Percentiles rank a stretch among this genome's conserved stretches.
Evolutionary conservation across 2,797 vertebrate genomes (phyloP).

Genomic region (Synanceia verrucosa): DNA sequence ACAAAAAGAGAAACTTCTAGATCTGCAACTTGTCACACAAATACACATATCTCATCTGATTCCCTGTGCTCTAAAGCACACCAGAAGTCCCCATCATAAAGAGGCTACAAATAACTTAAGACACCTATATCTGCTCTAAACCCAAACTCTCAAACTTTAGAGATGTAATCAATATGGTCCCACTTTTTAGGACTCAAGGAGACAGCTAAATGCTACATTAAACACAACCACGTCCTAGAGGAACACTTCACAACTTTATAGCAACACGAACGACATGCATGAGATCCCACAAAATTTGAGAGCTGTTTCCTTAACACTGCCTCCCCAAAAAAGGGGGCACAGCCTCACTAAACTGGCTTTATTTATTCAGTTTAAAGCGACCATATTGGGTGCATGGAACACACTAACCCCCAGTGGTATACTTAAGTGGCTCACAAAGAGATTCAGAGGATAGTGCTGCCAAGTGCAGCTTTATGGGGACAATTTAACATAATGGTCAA

Average conservation of each 20-base stretch:
- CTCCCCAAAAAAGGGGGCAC: conserved; percentile 31
- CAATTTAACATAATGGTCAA: conserved; percentile 86
- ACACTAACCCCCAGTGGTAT: conserved; percentile 76
- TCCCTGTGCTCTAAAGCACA: not conserved
- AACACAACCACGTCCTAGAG: conserved; percentile 12
- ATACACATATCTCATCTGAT: not conserved
- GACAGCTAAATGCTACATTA: conserved; percentile 13
- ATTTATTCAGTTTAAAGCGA: conserved; percentile 75
- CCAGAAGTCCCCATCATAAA: not conserved
- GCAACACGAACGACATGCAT: conserved; percentile 18
- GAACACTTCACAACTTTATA: conserved; percentile 27
- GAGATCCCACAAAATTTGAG: conserved; percentile 30
- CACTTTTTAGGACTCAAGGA: conserved; percentile 2
- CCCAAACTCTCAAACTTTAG: not conserved
- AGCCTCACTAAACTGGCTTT: conserved; percentile 65
- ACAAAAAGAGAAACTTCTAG: conserved; percentile 27
- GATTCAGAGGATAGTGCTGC: conserved; percentile 77
- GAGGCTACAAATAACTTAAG: not conserved
- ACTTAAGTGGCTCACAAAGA: conserved; percentile 80
- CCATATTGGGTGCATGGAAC: conserved; percentile 73
- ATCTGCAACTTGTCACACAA: not conserved
- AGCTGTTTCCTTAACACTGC: conserved; percentile 22
- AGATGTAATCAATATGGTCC: conserved; percentile 9
- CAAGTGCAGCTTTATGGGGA: conserved; percentile 82
- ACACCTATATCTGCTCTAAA: too few relatives aligned